Evolutionary conservation across 2,113 vertebrate species (phyloP).

Genomic region (Rhegmatorhina hoffmannsi): DNA sequence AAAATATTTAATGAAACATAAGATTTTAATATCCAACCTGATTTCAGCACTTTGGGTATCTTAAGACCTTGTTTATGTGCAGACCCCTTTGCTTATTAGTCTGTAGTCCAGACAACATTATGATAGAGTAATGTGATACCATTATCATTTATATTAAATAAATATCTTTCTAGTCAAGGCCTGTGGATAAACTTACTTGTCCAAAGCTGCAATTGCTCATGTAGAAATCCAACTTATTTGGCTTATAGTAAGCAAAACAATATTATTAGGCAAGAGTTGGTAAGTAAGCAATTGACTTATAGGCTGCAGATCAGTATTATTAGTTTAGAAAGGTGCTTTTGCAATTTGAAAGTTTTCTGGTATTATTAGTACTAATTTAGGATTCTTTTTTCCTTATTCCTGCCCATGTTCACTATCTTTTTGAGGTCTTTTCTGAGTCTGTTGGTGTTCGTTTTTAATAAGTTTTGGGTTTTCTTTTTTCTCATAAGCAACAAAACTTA

Average conservation of each 20-base stretch:
- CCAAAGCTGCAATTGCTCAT: not conserved
- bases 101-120: not conserved
- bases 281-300: not conserved
- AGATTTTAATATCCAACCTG: not conserved
- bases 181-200: not conserved
- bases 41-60: not conserved
- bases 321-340: not conserved
- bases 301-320: not conserved
- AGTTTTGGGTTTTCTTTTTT: not conserved
- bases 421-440: not conserved
- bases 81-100: not conserved
- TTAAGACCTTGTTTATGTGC: not conserved
- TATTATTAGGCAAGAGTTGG: not conserved
- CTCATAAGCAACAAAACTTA: not conserved
- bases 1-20: not conserved
- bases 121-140: not conserved
- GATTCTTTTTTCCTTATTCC: not conserved
- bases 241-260: not conserved
- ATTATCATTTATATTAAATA: not conserved
- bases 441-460: not conserved
- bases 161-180: not conserved
- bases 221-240: not conserved
- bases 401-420: not conserved
- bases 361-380: not conserved
- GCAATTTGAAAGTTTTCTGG: not conserved